These are phyloP conservation scores for Oppia nitens DNA, from an alignment of 1,140 invertebrate species.

Conservation along the genomic window DNA sequence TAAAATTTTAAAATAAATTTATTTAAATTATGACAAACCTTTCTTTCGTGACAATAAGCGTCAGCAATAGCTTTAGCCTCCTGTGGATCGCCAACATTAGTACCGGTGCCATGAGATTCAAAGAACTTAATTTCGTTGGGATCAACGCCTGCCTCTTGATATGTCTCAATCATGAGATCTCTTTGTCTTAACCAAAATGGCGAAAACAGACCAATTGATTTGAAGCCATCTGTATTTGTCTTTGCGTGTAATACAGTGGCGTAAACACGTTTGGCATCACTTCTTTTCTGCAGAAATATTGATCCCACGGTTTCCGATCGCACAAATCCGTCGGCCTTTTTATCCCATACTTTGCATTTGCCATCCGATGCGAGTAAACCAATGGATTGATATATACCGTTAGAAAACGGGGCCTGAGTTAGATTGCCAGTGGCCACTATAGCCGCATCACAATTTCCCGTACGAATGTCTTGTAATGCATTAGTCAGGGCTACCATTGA, in stretches of 20 bases:
- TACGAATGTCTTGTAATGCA: constrained; percentile 59
- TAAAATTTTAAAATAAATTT: constrained; percentile 11
- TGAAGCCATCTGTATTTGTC: constrained; percentile 39
- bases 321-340: constrained; percentile 51
- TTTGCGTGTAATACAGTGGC: constrained; percentile 50
- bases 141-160: constrained; percentile 26
- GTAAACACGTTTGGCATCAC: constrained; percentile 58
- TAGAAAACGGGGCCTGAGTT: constrained; percentile 55
- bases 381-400: constrained; percentile 67
- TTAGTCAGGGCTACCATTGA: constrained; percentile 60
- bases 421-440: constrained; percentile 62
- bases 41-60: constrained; percentile 25
- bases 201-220: constrained; percentile 32
- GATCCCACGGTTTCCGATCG: constrained; percentile 61
- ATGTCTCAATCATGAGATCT: constrained; percentile 27
- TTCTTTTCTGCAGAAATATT: constrained; percentile 58
- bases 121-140: constrained; percentile 28
- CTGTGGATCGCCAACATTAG: constrained; percentile 66
- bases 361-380: constrained; percentile 76
- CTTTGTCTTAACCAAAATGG: constrained; percentile 23
- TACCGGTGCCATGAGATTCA: constrained; percentile 35
- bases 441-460: constrained; percentile 73
- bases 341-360: constrained; percentile 81
- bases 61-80: constrained; percentile 60
- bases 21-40: background rate